phyloP scores from a whole-genome alignment of 2,113 vertebrate species.

The Notarius lentiginosus region DNA sequence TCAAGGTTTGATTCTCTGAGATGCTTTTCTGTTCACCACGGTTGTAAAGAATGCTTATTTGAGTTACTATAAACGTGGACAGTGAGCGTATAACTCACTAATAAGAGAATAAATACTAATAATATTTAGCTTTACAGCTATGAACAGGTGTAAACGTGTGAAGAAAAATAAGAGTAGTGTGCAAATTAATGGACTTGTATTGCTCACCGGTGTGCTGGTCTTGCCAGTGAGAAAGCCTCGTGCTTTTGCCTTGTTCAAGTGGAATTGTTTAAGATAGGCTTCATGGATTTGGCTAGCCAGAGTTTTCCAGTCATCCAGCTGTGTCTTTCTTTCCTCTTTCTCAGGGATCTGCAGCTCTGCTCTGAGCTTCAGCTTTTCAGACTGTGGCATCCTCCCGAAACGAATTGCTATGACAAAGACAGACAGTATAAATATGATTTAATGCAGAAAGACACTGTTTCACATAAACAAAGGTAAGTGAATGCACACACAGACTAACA shows the following conservation, averaged over 20 bases:
- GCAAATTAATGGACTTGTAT: not conserved
- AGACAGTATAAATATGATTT: not conserved
- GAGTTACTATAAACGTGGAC: no score
- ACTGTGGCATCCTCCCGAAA: slow-evolving; percentile 93
- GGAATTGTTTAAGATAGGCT: slow-evolving; percentile 93
- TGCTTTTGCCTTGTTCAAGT: slow-evolving; percentile 94
- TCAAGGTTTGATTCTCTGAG: no score
- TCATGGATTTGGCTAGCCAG: slow-evolving; percentile 86
- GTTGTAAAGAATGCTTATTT: no score
- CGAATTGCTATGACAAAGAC: slow-evolving; percentile 80
- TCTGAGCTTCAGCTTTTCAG: slow-evolving; percentile 91
- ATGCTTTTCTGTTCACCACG: no score
- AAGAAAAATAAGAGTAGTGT: not conserved
- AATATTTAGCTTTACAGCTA: not conserved
- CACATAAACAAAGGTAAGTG: not conserved
- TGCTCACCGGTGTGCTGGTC: slow-evolving; percentile 82
- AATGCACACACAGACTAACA: slow-evolving; percentile 36
- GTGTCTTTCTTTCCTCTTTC: slow-evolving; percentile 69
- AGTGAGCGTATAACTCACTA: no score
- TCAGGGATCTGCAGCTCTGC: slow-evolving; percentile 82
- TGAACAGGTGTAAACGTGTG: not conserved
- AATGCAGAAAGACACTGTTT: not conserved
- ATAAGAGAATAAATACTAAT: not conserved
- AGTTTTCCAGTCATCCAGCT: slow-evolving; percentile 80
- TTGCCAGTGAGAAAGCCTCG: slow-evolving; percentile 90